Conservation (phyloP, 2,888 invertebrate species). For the Rhagonycha fulva region DNA sequence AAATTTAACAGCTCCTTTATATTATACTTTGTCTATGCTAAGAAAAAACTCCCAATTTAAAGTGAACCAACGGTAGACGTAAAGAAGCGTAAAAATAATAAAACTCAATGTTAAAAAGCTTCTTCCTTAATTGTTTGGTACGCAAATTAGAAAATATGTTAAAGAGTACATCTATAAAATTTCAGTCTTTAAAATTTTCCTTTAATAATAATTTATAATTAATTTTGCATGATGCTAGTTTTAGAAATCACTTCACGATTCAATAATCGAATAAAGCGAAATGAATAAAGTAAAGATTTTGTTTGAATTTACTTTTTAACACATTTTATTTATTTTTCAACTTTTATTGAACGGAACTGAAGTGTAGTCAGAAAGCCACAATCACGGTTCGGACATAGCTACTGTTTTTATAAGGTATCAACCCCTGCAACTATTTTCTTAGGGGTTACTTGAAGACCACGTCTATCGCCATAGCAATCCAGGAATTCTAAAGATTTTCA, state of each 20-base stretch:
- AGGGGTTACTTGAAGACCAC: background rate
- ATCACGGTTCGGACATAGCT: background rate
- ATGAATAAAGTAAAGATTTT: background rate
- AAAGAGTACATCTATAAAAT: background rate
- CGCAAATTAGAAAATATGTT: background rate
- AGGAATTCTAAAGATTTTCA: background rate
- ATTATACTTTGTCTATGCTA: background rate
- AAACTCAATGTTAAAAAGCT: background rate
- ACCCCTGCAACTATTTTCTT: background rate
- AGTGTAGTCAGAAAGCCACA: background rate
- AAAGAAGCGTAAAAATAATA: background rate
- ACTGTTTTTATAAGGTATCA: background rate
- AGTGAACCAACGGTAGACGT: background rate
- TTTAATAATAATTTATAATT: background rate
- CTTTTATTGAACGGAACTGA: background rate
- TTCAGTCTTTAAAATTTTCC: background rate
- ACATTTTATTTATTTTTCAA: background rate
- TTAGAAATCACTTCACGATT: background rate
- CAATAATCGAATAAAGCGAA: background rate
- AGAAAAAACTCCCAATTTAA: background rate
- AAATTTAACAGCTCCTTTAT: background rate
- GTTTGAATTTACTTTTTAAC: background rate
- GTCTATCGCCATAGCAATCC: background rate
- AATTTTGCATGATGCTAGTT: background rate
- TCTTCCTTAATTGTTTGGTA: background rate